A percentile compares a stretch with the other conserved stretches of the same genome.
Evolutionary conservation across 2,113 vertebrate species (phyloP).

Genomic region (Ahaetulla prasina): DNA sequence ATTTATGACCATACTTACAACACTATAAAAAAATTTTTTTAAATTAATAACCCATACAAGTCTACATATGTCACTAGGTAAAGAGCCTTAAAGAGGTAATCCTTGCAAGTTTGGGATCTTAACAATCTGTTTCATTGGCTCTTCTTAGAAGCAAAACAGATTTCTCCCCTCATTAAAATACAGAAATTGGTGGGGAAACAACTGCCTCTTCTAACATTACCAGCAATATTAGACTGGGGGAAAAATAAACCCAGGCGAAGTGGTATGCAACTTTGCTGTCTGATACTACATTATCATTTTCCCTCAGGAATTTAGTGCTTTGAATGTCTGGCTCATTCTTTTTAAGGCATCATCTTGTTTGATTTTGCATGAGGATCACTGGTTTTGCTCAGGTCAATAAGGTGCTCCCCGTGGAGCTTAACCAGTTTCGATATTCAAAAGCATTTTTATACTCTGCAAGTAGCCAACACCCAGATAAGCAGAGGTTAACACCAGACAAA

Average conservation of each 20-base stretch:
- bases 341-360: not conserved
- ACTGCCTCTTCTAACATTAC: not conserved
- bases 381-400: not conserved
- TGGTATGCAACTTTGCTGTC: not conserved
- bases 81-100: not conserved
- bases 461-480: not conserved
- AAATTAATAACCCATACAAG: not conserved
- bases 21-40: conserved; percentile 8
- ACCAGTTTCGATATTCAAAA: not conserved
- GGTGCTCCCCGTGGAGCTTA: not conserved
- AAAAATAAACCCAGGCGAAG: not conserved
- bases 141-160: not conserved
- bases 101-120: not conserved
- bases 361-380: not conserved
- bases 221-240: not conserved
- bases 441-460: not conserved
- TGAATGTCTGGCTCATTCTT: not conserved
- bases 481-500: not conserved
- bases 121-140: not conserved
- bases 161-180: not conserved
- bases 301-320: not conserved
- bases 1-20: not conserved
- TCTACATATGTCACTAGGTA: not conserved
- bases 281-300: not conserved
- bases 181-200: not conserved